Evolutionary conservation across 2,113 vertebrate genomes (phyloP).

Genomic region (Tachycineta bicolor): DNA sequence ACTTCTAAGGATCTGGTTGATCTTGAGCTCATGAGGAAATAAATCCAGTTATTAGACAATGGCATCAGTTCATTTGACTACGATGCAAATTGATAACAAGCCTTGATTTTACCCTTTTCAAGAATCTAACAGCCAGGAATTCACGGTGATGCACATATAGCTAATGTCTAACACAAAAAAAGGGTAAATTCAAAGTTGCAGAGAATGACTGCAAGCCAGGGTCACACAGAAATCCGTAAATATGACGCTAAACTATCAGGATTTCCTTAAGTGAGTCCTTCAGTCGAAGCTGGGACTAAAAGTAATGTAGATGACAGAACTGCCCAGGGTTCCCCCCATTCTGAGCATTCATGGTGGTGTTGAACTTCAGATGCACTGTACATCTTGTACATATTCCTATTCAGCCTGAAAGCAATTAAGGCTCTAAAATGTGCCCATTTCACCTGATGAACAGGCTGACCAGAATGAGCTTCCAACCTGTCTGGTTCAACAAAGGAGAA

Average conservation of each 20-base stretch:
- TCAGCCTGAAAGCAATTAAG: constrained; percentile 76
- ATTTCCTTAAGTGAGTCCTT: background rate
- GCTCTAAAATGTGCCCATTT: constrained; percentile 70
- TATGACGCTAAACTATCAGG: background rate
- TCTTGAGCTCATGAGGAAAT: constrained; percentile 20
- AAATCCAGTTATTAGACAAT: background rate
- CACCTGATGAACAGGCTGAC: constrained; percentile 61
- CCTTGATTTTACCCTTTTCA: background rate
- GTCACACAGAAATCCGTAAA: background rate
- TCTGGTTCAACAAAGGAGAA: constrained; percentile 51
- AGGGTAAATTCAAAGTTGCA: background rate
- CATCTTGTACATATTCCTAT: background rate
- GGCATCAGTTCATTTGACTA: background rate
- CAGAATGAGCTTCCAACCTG: constrained; percentile 23
- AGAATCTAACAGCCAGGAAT: background rate
- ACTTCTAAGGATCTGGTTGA: constrained; percentile 34
- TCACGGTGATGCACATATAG: rapidly evolving
- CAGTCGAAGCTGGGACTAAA: background rate
- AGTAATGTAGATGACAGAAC: background rate
- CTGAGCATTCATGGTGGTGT: background rate
- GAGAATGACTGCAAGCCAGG: background rate
- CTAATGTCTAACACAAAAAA: background rate
- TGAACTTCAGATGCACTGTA: background rate
- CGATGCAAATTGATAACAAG: background rate
- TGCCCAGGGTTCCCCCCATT: background rate